phyloP scores from a whole-genome alignment of 2,888 invertebrate species.

The Drosophila tanythrix region DNA sequence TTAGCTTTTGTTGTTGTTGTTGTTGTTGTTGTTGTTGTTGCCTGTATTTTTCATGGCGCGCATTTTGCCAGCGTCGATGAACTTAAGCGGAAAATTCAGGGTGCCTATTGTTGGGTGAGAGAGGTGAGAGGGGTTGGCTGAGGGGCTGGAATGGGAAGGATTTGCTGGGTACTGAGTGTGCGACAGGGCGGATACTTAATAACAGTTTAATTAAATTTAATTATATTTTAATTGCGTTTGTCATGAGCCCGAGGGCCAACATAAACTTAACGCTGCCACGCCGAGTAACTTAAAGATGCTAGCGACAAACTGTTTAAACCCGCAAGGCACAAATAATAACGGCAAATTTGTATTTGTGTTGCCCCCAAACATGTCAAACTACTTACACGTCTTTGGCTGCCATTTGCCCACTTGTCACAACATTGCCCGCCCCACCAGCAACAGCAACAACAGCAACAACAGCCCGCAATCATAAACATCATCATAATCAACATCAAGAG shows the following conservation, averaged over 20 bases:
- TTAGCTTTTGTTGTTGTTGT: conserved; percentile 10
- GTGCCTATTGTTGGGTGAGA: conserved; percentile 40
- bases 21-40: conserved; percentile 16
- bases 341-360: conserved; percentile 2
- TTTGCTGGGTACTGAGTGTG: conserved; percentile 20
- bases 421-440: conserved; percentile 22
- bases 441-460: conserved; percentile 37
- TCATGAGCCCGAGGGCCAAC: not conserved
- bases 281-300: not conserved
- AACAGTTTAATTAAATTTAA: conserved; percentile 68
- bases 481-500: conserved; percentile 46
- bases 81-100: conserved; percentile 59
- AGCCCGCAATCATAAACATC: conserved; percentile 48
- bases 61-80: conserved; percentile 35
- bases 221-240: conserved; percentile 65
- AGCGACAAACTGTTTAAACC: not conserved
- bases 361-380: conserved; percentile 35
- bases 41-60: conserved; percentile 54
- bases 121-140: not conserved
- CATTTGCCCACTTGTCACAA: conserved; percentile 58
- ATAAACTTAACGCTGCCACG: not conserved
- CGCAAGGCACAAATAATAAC: conserved; percentile 3
- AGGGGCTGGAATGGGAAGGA: not conserved
- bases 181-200: conserved; percentile 63
- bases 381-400: conserved; percentile 29